These are phyloP conservation scores for Heterodera filipjevi DNA, from an alignment of 2,888 invertebrate species.

Conservation along the genomic window DNA sequence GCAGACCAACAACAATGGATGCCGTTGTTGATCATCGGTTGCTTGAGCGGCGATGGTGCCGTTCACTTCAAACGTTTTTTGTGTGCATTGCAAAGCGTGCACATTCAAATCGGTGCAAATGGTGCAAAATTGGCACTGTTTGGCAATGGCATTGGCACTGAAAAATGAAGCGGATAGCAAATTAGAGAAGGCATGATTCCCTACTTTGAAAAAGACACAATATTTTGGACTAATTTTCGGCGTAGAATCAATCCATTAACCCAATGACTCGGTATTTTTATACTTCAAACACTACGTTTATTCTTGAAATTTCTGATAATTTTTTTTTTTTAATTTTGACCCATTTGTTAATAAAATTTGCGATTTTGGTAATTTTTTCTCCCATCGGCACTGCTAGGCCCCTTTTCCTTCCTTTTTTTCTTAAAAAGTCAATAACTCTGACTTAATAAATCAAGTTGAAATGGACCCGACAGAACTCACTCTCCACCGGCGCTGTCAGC, in stretches of 20 bases:
- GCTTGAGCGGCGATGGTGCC: constrained; percentile 48
- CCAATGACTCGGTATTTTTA: no score
- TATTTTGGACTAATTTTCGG: no score
- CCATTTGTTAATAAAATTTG: not conserved
- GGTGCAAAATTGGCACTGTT: not conserved
- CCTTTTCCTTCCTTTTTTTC: no score
- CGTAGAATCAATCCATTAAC: no score
- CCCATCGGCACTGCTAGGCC: no score
- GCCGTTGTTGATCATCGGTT: constrained; percentile 33
- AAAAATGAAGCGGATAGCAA: constrained; percentile 7
- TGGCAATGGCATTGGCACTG: not conserved
- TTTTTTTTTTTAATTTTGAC: no score
- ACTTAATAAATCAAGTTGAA: no score
- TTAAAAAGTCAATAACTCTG: no score
- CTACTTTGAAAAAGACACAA: no score
- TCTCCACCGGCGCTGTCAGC: not conserved
- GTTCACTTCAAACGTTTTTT: constrained; percentile 76
- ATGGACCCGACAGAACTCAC: no score
- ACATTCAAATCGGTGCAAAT: constrained; percentile 79
- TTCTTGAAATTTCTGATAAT: no score
- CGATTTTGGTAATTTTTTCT: constrained; percentile 7
- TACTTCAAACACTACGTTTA: no score
- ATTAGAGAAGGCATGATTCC: not conserved
- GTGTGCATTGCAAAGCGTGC: constrained; percentile 78
- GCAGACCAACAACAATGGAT: constrained; percentile 26